A percentile compares a stretch with the other conserved stretches of the same genome.
phyloP scores from a whole-genome alignment of 2,888 invertebrate species.

The Agrochola macilenta region DNA sequence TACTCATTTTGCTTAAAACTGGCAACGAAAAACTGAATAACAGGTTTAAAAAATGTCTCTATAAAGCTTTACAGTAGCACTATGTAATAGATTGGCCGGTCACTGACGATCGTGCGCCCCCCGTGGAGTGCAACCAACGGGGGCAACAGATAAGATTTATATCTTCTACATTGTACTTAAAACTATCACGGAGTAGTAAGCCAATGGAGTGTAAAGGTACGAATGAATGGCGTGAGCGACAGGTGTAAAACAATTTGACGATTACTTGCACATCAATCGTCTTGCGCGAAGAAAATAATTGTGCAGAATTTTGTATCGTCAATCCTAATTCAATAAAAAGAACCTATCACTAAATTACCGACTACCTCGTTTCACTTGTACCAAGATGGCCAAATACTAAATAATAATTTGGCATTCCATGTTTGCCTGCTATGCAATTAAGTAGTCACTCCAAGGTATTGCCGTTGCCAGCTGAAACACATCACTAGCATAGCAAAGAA shows the following conservation, averaged over 20 bases:
- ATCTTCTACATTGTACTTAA: constrained; percentile 35
- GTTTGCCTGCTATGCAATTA: neutral
- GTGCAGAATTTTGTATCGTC: neutral
- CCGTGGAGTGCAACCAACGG: constrained; percentile 59
- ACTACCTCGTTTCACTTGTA: neutral
- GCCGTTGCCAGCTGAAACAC: neutral
- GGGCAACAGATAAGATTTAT: constrained; percentile 62
- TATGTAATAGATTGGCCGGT: constrained; percentile 53
- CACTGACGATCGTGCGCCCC: constrained; percentile 56
- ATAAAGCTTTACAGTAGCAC: constrained; percentile 50
- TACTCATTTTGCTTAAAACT: constrained; percentile 7
- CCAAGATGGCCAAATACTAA: neutral
- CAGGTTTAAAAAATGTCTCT: constrained; percentile 7
- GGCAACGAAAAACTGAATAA: neutral
- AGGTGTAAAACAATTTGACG: neutral
- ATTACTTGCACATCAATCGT: neutral
- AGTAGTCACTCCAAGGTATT: neutral
- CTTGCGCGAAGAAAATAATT: neutral
- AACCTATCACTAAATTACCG: too few relatives aligned
- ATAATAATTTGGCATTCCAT: neutral
- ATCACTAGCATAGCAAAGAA: neutral
- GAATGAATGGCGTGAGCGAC: constrained; percentile 13
- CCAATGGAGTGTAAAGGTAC: constrained; percentile 9
- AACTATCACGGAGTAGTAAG: constrained; percentile 11
- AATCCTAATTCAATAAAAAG: neutral